Base-by-base conservation (phyloP, 2,113 vertebrate genomes). In the Esox niger region DNA sequence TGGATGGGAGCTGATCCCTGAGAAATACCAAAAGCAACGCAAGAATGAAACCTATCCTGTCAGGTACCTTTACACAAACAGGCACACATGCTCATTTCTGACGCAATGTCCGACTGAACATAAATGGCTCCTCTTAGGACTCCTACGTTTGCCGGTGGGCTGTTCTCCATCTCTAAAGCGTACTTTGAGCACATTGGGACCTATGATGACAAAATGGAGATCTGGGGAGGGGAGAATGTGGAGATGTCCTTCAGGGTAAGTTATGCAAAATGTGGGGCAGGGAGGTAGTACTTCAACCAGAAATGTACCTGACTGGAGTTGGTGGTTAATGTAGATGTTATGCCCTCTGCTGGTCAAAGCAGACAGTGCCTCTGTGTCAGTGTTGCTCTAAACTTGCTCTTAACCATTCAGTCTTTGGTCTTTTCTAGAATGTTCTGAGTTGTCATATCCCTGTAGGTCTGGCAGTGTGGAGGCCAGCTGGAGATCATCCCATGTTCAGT, bases 221-320 rank as follows among this genome's bases (percentile, higher is more conserved):
- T 95, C 68, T 95, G 93, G 94, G 94, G 94, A 71, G 95, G 92
- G 0, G 94, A 95, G 79, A 96, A 95, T 23, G 91, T 95, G 84
- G 95, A 95, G 77, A 93, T 95, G 92, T 94, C 94, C 69, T 95
- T 95, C 83, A 92, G 93, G 90, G 94, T 94, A 82, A 93, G 90
- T 79, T 21, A 21, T 0, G 2, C 25, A 30, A 43, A n/a, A 6
- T 57, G 26, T 25, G 11, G 35, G 5, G 5, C 5, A 38, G 35
- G 11, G 35, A 5, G 11, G 35, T 38, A 38, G 11, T 6, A 15
- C n/a, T 2, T 3, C 5, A 6, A 3, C 20, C n/a, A n/a, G n/a
- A n/a, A n/a, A n/a, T n/a, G n/a, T n/a, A n/a, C 47, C 47, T 52
- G n/a, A 23, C n/a, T 21, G n/a, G 21, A 21, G 47, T 21, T 52